Evolutionary conservation across 2,888 invertebrate genomes (phyloP).

Genomic region (Copidosoma aretas): DNA sequence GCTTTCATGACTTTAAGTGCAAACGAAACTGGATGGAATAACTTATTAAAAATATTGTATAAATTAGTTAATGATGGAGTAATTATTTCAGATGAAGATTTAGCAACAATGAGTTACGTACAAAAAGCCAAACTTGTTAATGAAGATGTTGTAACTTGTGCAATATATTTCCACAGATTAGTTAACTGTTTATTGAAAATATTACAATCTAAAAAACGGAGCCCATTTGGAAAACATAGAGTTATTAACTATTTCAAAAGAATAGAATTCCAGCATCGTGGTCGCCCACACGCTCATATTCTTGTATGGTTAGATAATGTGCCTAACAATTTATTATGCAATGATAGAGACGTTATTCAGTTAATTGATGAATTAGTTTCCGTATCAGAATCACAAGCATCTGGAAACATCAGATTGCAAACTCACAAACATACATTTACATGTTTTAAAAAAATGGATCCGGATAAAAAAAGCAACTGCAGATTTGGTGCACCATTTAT

Average conservation of each 20-base stretch:
- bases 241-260: slow-evolving; percentile 55
- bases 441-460: slow-evolving; percentile 16
- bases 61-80: no score
- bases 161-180: slow-evolving; percentile 49
- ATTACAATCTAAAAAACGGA: slow-evolving; percentile 45
- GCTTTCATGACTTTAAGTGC: no score
- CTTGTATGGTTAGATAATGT: slow-evolving; percentile 58
- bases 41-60: no score
- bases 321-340: slow-evolving; percentile 44
- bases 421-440: slow-evolving; percentile 49
- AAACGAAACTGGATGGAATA: no score
- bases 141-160: no score
- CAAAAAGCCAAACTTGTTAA: no score
- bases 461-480: slow-evolving; percentile 43
- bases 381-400: slow-evolving; percentile 44
- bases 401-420: slow-evolving; percentile 47
- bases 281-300: slow-evolving; percentile 55
- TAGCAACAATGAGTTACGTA: no score
- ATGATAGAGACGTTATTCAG: slow-evolving; percentile 42
- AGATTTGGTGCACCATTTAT: slow-evolving; percentile 50
- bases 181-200: slow-evolving; percentile 33
- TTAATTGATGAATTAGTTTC: slow-evolving; percentile 49
- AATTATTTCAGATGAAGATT: no score
- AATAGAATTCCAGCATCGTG: slow-evolving; percentile 59
- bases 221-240: slow-evolving; percentile 52